These are phyloP conservation scores for Gnatocerus cornutus DNA, from an alignment of 2,888 invertebrate genomes.

Conservation along the genomic window DNA sequence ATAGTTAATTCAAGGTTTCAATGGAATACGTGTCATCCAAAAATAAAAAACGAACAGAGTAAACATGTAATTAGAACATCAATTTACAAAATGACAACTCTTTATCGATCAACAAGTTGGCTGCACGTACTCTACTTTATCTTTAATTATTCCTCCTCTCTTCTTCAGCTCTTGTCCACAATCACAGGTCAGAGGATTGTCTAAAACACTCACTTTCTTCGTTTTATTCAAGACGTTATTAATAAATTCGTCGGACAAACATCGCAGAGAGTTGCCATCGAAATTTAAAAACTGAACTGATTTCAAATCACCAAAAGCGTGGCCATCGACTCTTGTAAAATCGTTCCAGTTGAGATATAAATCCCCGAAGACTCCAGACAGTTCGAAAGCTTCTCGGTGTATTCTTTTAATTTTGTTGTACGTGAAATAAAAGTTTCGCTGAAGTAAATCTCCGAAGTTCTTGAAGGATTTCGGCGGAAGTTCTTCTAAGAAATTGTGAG, in stretches of 20 bases:
- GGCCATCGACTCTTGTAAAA: neutral
- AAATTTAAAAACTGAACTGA: neutral
- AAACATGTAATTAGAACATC: too few species aligned
- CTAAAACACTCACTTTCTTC: neutral
- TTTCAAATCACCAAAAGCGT: slow-evolving; percentile 1
- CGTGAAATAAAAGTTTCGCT: neutral
- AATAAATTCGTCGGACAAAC: neutral
- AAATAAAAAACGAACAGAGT: too few species aligned
- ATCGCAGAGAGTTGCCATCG: neutral
- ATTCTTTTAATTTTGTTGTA: slow-evolving; percentile 4
- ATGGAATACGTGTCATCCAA: too few species aligned
- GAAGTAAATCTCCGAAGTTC: slow-evolving; percentile 39
- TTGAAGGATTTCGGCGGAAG: slow-evolving; percentile 57
- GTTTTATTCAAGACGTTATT: neutral
- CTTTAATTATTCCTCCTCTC: neutral
- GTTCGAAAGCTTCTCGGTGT: neutral
- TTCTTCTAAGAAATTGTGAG: slow-evolving; percentile 61
- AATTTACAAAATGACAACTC: neutral
- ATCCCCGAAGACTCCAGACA: neutral
- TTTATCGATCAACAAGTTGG: neutral
- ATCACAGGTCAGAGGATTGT: neutral
- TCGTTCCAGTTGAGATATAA: neutral
- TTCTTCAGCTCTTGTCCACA: neutral
- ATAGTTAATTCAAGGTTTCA: too few species aligned
- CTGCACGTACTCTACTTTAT: neutral